These are phyloP conservation scores for Anseranas semipalmata DNA, from an alignment of 2,113 vertebrate species.

Conservation along the genomic window DNA sequence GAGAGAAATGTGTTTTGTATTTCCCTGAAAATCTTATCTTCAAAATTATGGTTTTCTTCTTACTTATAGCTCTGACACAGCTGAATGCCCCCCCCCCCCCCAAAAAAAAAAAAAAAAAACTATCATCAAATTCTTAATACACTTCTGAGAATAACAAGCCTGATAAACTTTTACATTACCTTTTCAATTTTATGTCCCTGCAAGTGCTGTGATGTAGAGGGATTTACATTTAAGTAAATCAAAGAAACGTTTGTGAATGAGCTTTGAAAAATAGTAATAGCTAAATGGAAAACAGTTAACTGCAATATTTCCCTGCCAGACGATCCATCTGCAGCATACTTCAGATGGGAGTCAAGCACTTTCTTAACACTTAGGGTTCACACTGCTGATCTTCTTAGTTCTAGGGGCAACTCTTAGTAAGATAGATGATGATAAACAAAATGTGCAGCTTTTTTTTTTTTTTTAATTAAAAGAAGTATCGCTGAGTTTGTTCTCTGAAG, in stretches of 20 bases:
- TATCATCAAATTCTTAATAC: not conserved
- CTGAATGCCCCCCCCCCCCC: not conserved
- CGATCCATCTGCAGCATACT: not conserved
- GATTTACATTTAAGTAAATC: not conserved
- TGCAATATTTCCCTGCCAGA: not conserved
- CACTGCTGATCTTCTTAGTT: not conserved
- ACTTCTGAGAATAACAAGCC: not conserved
- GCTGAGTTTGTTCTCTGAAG: constrained; percentile 13
- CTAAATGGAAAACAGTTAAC: not conserved
- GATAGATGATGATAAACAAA: not conserved
- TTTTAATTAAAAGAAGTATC: constrained; percentile 32
- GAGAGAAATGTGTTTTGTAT: not conserved
- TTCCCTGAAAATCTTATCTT: not conserved
- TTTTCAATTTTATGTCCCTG: not conserved
- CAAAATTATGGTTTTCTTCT: not conserved
- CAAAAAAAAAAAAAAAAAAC: too few species aligned
- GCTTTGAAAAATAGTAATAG: not conserved
- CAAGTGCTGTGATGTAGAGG: not conserved
- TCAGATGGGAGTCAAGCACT: not conserved
- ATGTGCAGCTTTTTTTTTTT: not conserved
- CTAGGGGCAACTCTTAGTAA: not conserved
- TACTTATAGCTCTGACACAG: not conserved
- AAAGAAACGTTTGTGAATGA: not conserved
- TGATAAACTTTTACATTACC: rapidly evolving
- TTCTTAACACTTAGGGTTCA: not conserved